Base-by-base conservation (phyloP, 2,797 vertebrate species). In the Halcyon leucocephala region DNA sequence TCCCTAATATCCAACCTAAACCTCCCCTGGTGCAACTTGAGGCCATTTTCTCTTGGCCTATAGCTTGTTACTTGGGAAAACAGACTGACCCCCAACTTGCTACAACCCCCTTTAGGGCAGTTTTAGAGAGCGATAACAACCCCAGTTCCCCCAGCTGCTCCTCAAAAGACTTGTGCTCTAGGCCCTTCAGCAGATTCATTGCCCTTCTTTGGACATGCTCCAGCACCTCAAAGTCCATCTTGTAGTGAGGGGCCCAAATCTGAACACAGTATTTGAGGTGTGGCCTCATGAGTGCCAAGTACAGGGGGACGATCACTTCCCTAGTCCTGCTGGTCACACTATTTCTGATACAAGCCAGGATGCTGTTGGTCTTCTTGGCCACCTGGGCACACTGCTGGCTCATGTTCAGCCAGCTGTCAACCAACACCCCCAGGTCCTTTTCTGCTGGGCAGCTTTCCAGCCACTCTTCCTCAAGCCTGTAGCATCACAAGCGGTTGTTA, bases 231-330 rank as follows among this genome's bases (percentile, higher is more conserved):
- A 28, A 3, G 20, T 52, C 48, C 4, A 29, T 44, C 35, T 24
- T 66, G 41, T 6, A 55, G 24, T 26, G 15, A 55, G 28, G 4
- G 9, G 5, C 21, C 13, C 44, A 39, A 52, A 83, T 49, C 3
- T 24, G 21, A 44, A 44, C 15, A 21, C 18, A 74, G 29, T 37
- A 46, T 18, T 29, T 0, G 0, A 66, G 28, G 7, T 37, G 17
- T 4, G 2, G 42, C 26, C 14, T 46, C 76, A 52, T 2, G 9
- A 67, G 37, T 31, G 14, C 15, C 0, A 0, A 41, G 37, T 10
- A 48, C 22, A 52, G 7, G 6, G 19, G 8, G 0, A 33, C 7
- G 4, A 67, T 37, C 29, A 21, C 22, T 33, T 35, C 46, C 19
- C 37, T 57, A 7, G 19, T 58, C 19, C 37, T 73, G 52, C 10